Base-by-base conservation (phyloP, 2,888 invertebrate genomes). In the Punctoribates punctum region DNA sequence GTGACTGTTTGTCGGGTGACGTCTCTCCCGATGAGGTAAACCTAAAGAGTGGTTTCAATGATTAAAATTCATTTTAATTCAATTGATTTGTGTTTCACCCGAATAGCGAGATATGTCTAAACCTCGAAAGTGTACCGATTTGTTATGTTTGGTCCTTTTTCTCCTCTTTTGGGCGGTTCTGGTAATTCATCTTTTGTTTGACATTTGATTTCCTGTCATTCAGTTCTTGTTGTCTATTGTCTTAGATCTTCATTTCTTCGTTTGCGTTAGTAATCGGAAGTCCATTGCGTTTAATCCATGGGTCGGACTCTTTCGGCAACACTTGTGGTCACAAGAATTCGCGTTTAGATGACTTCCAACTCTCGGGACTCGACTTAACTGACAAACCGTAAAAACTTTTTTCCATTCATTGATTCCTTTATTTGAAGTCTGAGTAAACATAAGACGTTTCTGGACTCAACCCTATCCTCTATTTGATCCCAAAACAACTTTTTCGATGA, bases 261-360 rank as follows among this genome's bases (percentile, higher is more conserved):
- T 80, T 79, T 74, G 79, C 80, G 4, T 79, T 80, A 65, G 77
- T 80, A 2, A 78, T 79, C 60, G 80, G 80, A 1, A 92, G 92
- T 85, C 94, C 94, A 0, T 84, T 90, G 81, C 87, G 94, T 79
- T 88, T 95, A 60, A 90, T 94, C 78, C 93, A 94, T 86, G 95
- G 95, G 23, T 94, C 92, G 84, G 95, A 96, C 84, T 94, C 93
- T 76, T 96, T 93, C 86, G 95, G 95, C 11, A 96, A 96, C 83
- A 94, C 94, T 46, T 97, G 96, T 84, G 96, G 96, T 20, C 89
- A 91, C 29, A 89, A 89, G 81, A 96, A 95, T 76, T 77, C 78
- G 57, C 70, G 72, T 23, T 17, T 62, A 1, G 79, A 75, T 48
- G 62, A 77, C 1, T 11, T 76, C 1, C 51, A 60, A 34, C 38